phyloP scores from a whole-genome alignment of 1,140 invertebrate species.

The Ephestia elutella region DNA sequence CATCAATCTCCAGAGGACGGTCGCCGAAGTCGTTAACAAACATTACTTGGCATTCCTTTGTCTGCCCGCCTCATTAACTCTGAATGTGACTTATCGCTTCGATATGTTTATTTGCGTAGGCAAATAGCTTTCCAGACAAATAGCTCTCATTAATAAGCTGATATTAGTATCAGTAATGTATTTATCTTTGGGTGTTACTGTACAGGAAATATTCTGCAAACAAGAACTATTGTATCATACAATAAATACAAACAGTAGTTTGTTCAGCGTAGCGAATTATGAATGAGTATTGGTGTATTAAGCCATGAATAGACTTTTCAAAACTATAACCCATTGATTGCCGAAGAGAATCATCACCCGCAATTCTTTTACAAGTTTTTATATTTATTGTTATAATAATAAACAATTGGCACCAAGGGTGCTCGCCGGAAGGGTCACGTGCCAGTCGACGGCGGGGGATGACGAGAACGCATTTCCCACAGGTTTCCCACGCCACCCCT shows the following conservation, averaged over 20 bases:
- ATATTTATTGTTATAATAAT: background rate
- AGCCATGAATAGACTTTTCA: background rate
- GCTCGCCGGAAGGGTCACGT: constrained; percentile 59
- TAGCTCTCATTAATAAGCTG: background rate
- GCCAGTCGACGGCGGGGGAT: constrained; percentile 37
- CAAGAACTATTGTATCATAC: background rate
- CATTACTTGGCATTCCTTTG: constrained; percentile 1
- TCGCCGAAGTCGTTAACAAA: background rate
- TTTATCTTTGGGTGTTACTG: background rate
- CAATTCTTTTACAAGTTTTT: background rate
- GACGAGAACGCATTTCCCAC: constrained; percentile 53
- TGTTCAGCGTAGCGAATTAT: background rate
- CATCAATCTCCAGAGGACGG: background rate
- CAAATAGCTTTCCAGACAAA: background rate
- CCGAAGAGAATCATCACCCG: background rate
- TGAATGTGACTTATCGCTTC: constrained; percentile 1
- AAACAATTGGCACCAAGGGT: constrained; percentile 10
- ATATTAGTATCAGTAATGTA: background rate
- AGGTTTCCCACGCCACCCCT: constrained; percentile 60
- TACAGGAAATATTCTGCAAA: background rate
- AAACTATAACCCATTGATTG: background rate
- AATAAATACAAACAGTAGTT: background rate
- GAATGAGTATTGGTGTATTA: background rate
- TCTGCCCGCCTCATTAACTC: constrained; percentile 1
- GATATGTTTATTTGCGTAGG: background rate